Percentiles rank a stretch among this genome's conserved stretches.
These are phyloP conservation scores for Steinernema feltiae DNA, from an alignment of 1,140 invertebrate species.

Conservation along the genomic window DNA sequence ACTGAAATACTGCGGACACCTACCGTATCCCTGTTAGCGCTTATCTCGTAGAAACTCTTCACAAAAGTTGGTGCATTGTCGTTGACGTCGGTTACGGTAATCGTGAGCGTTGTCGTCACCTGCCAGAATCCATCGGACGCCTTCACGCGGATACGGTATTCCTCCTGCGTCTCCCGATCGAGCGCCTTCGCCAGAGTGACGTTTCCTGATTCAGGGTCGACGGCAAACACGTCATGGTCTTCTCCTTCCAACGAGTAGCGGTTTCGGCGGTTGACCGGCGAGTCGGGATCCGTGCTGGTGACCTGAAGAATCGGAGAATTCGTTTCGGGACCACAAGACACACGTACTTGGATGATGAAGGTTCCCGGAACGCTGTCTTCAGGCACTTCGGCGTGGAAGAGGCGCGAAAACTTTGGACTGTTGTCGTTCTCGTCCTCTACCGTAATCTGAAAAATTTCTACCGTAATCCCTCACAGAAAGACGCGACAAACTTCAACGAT, in stretches of 20 bases:
- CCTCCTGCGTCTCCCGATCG: constrained; percentile 81
- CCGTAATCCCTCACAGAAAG: not conserved
- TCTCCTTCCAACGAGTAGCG: constrained; percentile 82
- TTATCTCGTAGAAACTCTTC: constrained; percentile 59
- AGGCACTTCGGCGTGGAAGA: constrained; percentile 87
- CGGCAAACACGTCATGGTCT: constrained; percentile 76
- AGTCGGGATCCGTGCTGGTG: constrained; percentile 75
- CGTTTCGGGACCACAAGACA: not conserved
- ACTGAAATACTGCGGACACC: constrained; percentile 64
- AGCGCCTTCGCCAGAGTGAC: constrained; percentile 76
- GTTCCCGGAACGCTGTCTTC: constrained; percentile 84
- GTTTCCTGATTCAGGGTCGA: constrained; percentile 80
- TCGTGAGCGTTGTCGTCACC: constrained; percentile 77
- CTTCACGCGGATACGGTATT: constrained; percentile 78
- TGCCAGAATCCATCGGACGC: constrained; percentile 82
- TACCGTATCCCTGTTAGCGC: constrained; percentile 6
- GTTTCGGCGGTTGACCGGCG: constrained; percentile 78
- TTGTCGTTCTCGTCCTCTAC: constrained; percentile 92
- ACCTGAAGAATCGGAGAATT: constrained; percentile 65
- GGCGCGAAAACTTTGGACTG: constrained; percentile 79
- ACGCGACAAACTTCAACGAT: constrained; percentile 64
- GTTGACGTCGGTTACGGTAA: constrained; percentile 85
- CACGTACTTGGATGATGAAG: constrained; percentile 67
- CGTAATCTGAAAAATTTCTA: constrained; percentile 63
- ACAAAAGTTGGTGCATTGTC: constrained; percentile 80